These are phyloP conservation scores for Danaus melanippus DNA, from an alignment of 1,140 invertebrate genomes.

Conservation along the genomic window DNA sequence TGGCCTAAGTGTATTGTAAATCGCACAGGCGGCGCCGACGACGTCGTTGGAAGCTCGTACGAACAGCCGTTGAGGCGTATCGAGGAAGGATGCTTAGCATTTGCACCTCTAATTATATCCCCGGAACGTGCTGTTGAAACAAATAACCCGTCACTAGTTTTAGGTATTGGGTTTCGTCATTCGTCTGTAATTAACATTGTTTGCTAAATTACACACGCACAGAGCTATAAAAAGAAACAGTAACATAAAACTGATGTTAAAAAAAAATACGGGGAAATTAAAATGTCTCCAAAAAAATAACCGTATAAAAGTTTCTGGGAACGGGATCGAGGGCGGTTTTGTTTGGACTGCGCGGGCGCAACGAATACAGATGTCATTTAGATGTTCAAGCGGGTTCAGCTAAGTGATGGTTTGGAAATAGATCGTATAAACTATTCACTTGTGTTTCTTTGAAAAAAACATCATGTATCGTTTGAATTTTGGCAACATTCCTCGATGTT, in stretches of 20 bases:
- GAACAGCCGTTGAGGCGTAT: conserved; percentile 54
- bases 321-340: conserved; percentile 49
- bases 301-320: conserved; percentile 60
- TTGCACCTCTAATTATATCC: conserved; percentile 67
- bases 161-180: conserved; percentile 25
- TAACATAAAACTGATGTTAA: background rate
- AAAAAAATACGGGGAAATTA: background rate
- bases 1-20: conserved; percentile 36
- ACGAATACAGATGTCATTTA: conserved; percentile 52
- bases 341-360: conserved; percentile 44
- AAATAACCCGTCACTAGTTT: conserved; percentile 44
- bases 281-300: conserved; percentile 46
- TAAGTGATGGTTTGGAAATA: conserved; percentile 31
- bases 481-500: no score
- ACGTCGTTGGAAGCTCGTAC: conserved; percentile 50
- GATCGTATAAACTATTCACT: conserved; percentile 20
- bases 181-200: conserved; percentile 11
- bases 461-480: no score
- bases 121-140: conserved; percentile 49
- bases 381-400: conserved; percentile 21
- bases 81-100: conserved; percentile 66
- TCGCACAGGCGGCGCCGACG: conserved; percentile 56
- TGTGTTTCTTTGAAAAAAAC: conserved; percentile 1
- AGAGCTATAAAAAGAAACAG: conserved; percentile 5
- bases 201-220: conserved; percentile 5